Evolutionary conservation across 1,140 invertebrate species (phyloP).

Genomic region (Caenorhabditis tropicalis): DNA sequence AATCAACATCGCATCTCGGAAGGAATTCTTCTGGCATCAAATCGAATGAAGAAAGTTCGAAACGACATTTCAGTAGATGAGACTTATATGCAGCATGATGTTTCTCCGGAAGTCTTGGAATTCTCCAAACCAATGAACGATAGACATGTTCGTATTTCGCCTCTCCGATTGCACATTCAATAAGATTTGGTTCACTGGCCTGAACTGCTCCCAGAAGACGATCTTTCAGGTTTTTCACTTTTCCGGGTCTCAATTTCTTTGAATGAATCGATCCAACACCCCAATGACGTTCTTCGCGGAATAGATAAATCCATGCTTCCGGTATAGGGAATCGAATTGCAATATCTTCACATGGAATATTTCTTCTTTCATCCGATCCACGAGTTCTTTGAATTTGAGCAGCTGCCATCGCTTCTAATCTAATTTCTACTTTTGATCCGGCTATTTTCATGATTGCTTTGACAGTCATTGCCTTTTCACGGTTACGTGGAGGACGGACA

Average conservation of each 20-base stretch:
- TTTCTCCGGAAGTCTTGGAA: constrained; percentile 76
- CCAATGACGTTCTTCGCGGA: constrained; percentile 97
- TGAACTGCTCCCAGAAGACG: constrained; percentile 90
- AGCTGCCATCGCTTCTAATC: constrained; percentile 91
- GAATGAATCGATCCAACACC: constrained; percentile 98
- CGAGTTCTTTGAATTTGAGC: constrained; percentile 80
- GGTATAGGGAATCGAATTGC: constrained; percentile 95
- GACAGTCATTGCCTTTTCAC: constrained; percentile 93
- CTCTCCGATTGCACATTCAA: constrained; percentile 92
- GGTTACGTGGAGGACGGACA: constrained; percentile 90
- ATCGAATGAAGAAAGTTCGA: constrained; percentile 94
- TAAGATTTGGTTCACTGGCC: constrained; percentile 85
- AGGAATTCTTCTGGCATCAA: constrained; percentile 91
- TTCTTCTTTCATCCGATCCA: constrained; percentile 81
- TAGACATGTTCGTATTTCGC: constrained; percentile 99
- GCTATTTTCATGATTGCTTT: constrained; percentile 77
- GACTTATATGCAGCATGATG: constrained; percentile 70
- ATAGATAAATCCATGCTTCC: constrained; percentile 97
- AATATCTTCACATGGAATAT: constrained; percentile 94
- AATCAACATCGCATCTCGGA: constrained; percentile 88
- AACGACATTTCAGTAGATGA: constrained; percentile 78
- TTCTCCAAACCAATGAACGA: constrained; percentile 94
- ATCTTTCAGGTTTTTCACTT: constrained; percentile 87
- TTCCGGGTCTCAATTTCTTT: constrained; percentile 82
- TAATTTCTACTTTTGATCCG: constrained; percentile 79